Evolutionary conservation across 1,140 invertebrate species (phyloP).

Genomic region (Theocolax elegans): DNA sequence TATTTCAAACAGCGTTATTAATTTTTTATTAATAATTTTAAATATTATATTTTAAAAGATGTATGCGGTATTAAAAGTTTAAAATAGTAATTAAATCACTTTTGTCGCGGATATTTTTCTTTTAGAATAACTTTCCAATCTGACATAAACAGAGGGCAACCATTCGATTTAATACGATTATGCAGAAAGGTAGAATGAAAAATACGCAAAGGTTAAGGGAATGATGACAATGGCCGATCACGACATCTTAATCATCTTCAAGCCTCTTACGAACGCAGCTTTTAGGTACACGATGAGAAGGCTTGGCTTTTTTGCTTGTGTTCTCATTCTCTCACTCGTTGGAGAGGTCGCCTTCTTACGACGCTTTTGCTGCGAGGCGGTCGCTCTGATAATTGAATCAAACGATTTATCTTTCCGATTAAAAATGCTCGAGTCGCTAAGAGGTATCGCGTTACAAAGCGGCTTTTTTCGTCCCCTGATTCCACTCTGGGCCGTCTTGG

Average conservation of each 20-base stretch:
- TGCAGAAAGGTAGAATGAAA: neutral
- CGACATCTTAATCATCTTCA: slow-evolving; percentile 57
- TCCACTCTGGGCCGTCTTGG: neutral
- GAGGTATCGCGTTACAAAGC: slow-evolving; percentile 63
- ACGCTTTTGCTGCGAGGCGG: neutral
- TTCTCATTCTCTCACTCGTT: slow-evolving; percentile 33
- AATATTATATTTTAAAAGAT: no score
- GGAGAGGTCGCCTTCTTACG: slow-evolving; percentile 16
- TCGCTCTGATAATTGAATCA: slow-evolving; percentile 66
- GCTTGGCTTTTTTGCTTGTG: slow-evolving; percentile 56
- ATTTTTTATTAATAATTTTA: no score
- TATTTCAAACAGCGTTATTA: no score
- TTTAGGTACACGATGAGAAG: slow-evolving; percentile 63
- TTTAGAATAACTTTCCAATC: neutral
- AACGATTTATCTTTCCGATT: slow-evolving; percentile 68
- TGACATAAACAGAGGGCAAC: neutral
- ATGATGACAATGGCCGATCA: slow-evolving; percentile 33
- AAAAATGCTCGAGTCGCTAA: slow-evolving; percentile 62
- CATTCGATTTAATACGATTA: slow-evolving; percentile 32
- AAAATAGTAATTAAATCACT: no score
- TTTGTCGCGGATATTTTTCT: neutral
- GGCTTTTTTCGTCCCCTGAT: slow-evolving; percentile 50
- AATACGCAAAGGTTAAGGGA: slow-evolving; percentile 19
- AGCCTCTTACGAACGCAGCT: slow-evolving; percentile 64
- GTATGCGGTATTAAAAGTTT: no score